Evolutionary conservation across 2,888 invertebrate species (phyloP).

Genomic region (Tigriopus californicus): DNA sequence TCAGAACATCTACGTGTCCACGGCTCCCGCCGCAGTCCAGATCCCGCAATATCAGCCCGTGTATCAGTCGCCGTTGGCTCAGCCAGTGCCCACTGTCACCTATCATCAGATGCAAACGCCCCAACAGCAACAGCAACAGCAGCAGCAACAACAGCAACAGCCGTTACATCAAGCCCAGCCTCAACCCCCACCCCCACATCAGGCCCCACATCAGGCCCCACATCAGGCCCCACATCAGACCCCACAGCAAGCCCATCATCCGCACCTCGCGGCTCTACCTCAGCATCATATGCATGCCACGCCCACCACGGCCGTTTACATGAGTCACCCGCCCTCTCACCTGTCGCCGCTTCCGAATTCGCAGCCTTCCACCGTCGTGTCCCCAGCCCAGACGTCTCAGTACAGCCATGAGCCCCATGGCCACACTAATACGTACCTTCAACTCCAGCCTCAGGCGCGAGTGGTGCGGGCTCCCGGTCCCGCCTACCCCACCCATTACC

Average conservation of each 20-base stretch:
- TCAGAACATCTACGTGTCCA: too few species aligned
- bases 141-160: background rate
- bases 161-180: background rate
- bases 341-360: background rate
- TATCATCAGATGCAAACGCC: background rate
- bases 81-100: background rate
- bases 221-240: background rate
- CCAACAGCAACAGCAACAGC: conserved; percentile 5
- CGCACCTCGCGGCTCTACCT: background rate
- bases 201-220: too few species aligned
- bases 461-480: background rate
- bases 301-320: background rate
- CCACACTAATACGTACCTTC: background rate
- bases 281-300: background rate
- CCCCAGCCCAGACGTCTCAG: background rate
- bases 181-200: too few species aligned
- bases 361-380: background rate
- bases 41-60: too few species aligned
- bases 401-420: background rate
- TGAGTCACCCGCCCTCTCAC: background rate
- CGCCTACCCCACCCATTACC: background rate
- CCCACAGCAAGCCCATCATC: background rate
- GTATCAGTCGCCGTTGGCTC: background rate
- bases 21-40: too few species aligned
- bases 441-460: conserved; percentile 9